A percentile compares a stretch with the other conserved stretches of the same genome.
These are phyloP conservation scores for Anoplolepis gracilipes DNA, from an alignment of 1,140 invertebrate genomes.

Conservation along the genomic window DNA sequence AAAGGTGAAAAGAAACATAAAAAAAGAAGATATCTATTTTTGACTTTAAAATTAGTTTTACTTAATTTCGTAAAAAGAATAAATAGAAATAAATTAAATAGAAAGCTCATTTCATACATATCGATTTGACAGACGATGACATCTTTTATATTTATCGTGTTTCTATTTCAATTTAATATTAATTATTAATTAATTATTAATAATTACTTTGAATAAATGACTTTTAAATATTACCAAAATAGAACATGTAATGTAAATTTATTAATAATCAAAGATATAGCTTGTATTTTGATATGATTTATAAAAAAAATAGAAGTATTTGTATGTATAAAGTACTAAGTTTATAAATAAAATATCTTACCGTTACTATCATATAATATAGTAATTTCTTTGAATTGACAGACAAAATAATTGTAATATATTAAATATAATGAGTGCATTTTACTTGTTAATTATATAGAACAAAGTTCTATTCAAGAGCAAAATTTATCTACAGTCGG, in stretches of 20 bases:
- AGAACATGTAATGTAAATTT: not conserved
- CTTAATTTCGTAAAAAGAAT: conserved; percentile 2
- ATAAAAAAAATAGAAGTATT: conserved; percentile 22
- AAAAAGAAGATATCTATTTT: not conserved
- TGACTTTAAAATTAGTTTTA: not conserved
- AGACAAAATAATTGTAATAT: conserved; percentile 29
- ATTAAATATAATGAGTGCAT: not conserved
- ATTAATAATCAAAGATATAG: not conserved
- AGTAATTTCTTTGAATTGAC: conserved; percentile 29
- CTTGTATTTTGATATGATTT: not conserved
- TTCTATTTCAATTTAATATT: not conserved
- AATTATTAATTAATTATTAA: too few species aligned
- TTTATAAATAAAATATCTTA: conserved; percentile 55
- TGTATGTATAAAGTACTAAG: conserved; percentile 28
- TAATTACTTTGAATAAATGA: not conserved
- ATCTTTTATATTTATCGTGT: conserved; percentile 10
- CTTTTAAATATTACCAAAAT: not conserved
- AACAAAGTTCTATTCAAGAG: too few species aligned
- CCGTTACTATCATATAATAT: not conserved
- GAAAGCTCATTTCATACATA: not conserved
- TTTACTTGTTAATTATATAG: too few species aligned
- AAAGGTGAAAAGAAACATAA: not conserved
- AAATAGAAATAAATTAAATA: not conserved
- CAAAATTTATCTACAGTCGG: too few species aligned
- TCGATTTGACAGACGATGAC: not conserved